Base-by-base conservation (phyloP, 2,888 invertebrate species). In the Alloscopus bannaensis region DNA sequence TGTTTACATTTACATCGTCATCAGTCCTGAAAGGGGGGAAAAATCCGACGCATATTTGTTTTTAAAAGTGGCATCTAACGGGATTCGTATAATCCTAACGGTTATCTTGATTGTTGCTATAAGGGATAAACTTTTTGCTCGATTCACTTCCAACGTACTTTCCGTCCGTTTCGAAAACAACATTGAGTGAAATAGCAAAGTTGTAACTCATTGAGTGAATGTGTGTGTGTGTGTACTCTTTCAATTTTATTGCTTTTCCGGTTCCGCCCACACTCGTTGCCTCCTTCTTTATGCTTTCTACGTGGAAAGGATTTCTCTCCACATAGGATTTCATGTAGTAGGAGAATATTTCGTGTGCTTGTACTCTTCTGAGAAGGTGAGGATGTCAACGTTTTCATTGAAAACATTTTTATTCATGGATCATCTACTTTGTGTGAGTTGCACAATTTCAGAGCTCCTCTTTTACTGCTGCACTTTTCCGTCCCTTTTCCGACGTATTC, bases 371-470 rank as follows among this genome's bases (percentile, higher is more conserved):
- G n/a, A 4, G 47, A 47, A 59, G n/a, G 31, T 59, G 59, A n/a
- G 59, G 13, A 60, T 36, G 60, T 60, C 36, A 60, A 42, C 60
- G 40, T 20, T 60, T 57, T 60, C 18, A 36, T 24, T n/a, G 11
- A 24, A 60, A 60, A 40, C 8, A 8, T 1, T 50, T 60, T 60
- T 60, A 60, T 60, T 60, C 60, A 60, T 22, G 40, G 40, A 31
- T 36, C 59, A 59, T 31, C 59, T 59, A 29, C 31, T 59, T 59
- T 31, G 31, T 59, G 18, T 47, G 6, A n/a, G 47, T 47, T 47
- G 47, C 47, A 47, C n/a, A 6, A 13, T n/a, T n/a, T n/a, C n/a
- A n/a, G n/a, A n/a, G n/a, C n/a, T n/a, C n/a, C n/a, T 3, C 47
- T 47, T n/a, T n/a, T n/a, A 13, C 47, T 6, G 6, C 47, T n/a